phyloP scores from a whole-genome alignment of 2,797 vertebrate species.

The Astyanax mexicanus region DNA sequence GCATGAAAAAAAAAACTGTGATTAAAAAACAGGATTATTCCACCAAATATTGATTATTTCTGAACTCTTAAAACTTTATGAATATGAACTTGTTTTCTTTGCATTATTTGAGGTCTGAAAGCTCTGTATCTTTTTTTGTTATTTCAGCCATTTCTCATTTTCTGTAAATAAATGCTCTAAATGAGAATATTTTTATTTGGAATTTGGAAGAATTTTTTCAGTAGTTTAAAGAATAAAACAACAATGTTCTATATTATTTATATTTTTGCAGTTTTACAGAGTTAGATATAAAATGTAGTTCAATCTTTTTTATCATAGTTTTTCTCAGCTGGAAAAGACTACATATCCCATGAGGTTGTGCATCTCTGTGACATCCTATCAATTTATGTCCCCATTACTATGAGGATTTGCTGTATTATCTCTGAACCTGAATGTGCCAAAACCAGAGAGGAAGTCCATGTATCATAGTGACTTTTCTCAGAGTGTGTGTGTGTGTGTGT shows the following conservation, averaged over 20 bases:
- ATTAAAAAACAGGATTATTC: too few relatives aligned
- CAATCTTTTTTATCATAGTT: neutral
- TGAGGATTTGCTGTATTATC: constrained; percentile 21
- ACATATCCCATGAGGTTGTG: constrained; percentile 6
- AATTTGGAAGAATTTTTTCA: too few relatives aligned
- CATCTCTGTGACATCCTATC: constrained; percentile 11
- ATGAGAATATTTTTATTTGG: too few relatives aligned
- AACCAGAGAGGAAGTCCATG: constrained; percentile 3
- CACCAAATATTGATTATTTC: too few relatives aligned
- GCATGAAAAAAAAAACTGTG: too few relatives aligned
- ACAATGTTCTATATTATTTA: neutral
- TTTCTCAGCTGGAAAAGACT: constrained; percentile 2
- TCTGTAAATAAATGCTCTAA: too few relatives aligned
- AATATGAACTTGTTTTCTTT: too few relatives aligned
- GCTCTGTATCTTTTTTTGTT: too few relatives aligned
- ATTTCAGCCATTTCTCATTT: too few relatives aligned
- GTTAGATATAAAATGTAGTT: neutral
- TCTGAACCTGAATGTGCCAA: constrained; percentile 29
- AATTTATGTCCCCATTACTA: constrained; percentile 29
- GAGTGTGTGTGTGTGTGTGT: constrained; percentile 9
- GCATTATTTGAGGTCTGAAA: too few relatives aligned
- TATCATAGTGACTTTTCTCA: constrained; percentile 24
- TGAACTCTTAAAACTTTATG: too few relatives aligned
- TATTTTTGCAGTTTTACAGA: too few relatives aligned
- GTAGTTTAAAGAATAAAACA: neutral